phyloP scores from a whole-genome alignment of 1,140 invertebrate genomes.

The Galleria mellonella region DNA sequence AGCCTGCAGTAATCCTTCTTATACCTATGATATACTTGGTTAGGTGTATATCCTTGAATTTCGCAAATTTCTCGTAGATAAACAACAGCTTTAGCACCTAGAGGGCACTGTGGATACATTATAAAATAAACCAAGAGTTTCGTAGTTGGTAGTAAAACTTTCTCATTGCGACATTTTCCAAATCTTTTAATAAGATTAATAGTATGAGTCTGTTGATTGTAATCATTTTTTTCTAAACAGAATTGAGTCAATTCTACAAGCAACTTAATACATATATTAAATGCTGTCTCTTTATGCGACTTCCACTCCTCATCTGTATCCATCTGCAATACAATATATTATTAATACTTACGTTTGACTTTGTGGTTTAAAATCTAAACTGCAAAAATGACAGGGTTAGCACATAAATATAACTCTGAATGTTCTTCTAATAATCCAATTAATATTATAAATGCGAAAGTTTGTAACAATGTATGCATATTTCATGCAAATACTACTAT shows the following conservation, averaged over 20 bases:
- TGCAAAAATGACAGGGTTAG: no score
- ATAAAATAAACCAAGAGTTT: constrained; percentile 80
- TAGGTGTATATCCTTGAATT: constrained; percentile 73
- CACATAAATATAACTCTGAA: no score
- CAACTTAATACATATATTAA: constrained; percentile 70
- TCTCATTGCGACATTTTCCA: constrained; percentile 51
- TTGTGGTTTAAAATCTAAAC: no score
- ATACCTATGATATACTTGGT: constrained; percentile 79
- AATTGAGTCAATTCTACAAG: constrained; percentile 67
- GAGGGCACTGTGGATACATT: constrained; percentile 77
- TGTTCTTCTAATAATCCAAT: no score
- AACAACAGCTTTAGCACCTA: constrained; percentile 77
- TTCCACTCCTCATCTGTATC: constrained; percentile 33
- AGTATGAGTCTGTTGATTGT: constrained; percentile 71
- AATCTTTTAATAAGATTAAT: constrained; percentile 74
- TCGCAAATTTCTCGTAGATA: constrained; percentile 77
- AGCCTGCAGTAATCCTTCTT: constrained; percentile 79
- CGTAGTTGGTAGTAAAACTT: constrained; percentile 73
- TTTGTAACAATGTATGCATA: no score
- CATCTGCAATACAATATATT: constrained; percentile 32
- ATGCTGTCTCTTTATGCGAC: constrained; percentile 61
- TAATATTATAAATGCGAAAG: no score
- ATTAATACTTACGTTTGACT: no score
- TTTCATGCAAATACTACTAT: no score
- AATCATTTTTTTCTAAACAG: constrained; percentile 71